Evolutionary conservation across 2,888 invertebrate species (phyloP), one percentile per base, ranked within the genome.

Genomic region (Pogonocherus hispidulus): DNA sequence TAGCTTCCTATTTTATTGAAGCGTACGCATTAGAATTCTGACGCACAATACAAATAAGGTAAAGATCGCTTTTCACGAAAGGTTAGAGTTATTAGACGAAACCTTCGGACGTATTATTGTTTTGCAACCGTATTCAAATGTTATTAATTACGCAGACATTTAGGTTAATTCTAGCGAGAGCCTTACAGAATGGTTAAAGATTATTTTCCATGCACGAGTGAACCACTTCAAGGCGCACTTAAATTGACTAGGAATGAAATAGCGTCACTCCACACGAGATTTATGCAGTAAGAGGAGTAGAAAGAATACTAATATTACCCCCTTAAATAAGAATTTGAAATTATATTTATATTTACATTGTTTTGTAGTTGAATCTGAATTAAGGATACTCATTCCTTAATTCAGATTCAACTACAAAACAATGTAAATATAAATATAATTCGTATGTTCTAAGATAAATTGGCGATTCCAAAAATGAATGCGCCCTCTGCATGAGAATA

Each of bases 111-210:
- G n/a, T n/a, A n/a, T 18, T 8, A 37, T 41, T n/a, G 9, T 54
- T 14, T 54, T 35, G 54, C 54, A 35, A 54, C 19, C 35, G 11
- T 35, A 35, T 18, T 54, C 35, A 19, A 23, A 51, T 51, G 49
- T 23, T 51, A 51, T 51, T 51, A 51, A 51, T 51, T 51, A 51
- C n/a, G 23, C 11, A 51, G 49, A 51, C 8, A 51, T 51, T 23
- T 22, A 51, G 49, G 49, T 51, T 51, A 51, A 6, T 23, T 51
- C 23, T 51, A 51, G 14, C 6, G 9, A 51, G 14, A 23, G 5
- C n/a, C 23, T 51, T 51, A 51, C 14, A 16, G 22, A 20, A 20
- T 8, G n/a, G 23, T 51, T 51, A 20, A 51, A 22, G 49, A 51
- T 23, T n/a, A 23, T 23, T 22, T 23, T 23, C 20, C 16, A 11